These are phyloP conservation scores for Pollenia labialis DNA, from an alignment of 2,888 invertebrate genomes.

Conservation along the genomic window DNA sequence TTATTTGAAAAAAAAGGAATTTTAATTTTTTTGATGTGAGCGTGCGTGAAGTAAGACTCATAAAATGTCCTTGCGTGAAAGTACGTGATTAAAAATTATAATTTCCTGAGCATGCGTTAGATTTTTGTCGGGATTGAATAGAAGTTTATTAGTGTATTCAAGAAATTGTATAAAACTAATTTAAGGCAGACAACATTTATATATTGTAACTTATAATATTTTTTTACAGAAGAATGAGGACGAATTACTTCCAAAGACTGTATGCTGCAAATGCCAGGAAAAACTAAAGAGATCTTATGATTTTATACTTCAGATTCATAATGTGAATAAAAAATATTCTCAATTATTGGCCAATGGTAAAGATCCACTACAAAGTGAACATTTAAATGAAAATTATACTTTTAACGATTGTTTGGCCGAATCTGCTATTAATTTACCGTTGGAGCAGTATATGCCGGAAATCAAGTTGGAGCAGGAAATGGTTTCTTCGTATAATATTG, in stretches of 20 bases:
- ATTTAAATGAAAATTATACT: not conserved
- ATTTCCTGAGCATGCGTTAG: too few relatives aligned
- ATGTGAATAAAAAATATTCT: conserved; percentile 72
- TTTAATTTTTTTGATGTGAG: too few relatives aligned
- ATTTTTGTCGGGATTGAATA: too few relatives aligned
- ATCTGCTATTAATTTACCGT: conserved; percentile 78
- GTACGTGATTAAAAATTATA: too few relatives aligned
- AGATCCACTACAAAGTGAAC: conserved; percentile 6
- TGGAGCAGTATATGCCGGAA: conserved; percentile 67
- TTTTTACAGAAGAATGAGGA: conserved; percentile 5
- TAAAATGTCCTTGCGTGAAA: too few relatives aligned
- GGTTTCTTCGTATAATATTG: conserved; percentile 56
- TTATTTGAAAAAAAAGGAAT: too few relatives aligned
- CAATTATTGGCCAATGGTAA: conserved; percentile 26
- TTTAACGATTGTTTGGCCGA: conserved; percentile 77
- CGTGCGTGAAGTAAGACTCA: too few relatives aligned
- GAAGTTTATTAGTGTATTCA: too few relatives aligned
- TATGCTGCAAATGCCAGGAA: conserved; percentile 76
- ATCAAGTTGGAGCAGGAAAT: conserved; percentile 74
- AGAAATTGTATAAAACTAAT: too few relatives aligned
- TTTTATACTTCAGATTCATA: conserved; percentile 77
- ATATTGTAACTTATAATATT: not conserved
- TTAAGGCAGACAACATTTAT: too few relatives aligned
- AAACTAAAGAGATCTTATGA: conserved; percentile 76
- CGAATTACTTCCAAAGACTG: not conserved